Percentiles rank a stretch among this genome's conserved stretches.
These are phyloP conservation scores for Plestiodon gilberti DNA, from an alignment of 2,113 vertebrate species.

Conservation along the genomic window DNA sequence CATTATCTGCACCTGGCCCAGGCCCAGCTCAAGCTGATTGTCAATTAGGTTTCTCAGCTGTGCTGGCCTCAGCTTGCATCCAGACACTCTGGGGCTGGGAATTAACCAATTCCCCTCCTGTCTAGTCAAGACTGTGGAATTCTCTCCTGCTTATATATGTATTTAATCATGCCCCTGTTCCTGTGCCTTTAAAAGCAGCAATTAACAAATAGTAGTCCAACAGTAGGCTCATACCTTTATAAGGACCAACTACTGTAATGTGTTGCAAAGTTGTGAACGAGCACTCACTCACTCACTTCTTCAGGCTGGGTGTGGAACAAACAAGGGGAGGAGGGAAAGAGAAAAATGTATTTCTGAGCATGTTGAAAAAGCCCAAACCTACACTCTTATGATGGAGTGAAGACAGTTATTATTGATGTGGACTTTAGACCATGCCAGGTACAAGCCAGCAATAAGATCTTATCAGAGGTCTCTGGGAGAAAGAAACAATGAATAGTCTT, in stretches of 20 bases:
- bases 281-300: not conserved
- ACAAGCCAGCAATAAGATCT: not conserved
- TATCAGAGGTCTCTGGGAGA: not conserved
- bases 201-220: not conserved
- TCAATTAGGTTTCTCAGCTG: slow-evolving; percentile 17
- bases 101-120: slow-evolving; percentile 13
- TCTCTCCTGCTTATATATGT: not conserved
- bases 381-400: too few relatives aligned
- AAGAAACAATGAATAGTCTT: not conserved
- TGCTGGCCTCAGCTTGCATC: not conserved
- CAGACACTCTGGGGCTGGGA: not conserved
- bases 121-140: not conserved
- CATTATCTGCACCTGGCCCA: slow-evolving; percentile 11
- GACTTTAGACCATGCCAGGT: too few relatives aligned
- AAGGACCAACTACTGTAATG: not conserved
- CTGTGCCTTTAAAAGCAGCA: not conserved
- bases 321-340: too few relatives aligned
- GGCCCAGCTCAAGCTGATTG: slow-evolving; percentile 12
- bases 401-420: too few relatives aligned
- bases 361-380: too few relatives aligned
- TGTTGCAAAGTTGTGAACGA: not conserved
- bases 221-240: not conserved
- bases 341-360: too few relatives aligned
- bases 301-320: not conserved
- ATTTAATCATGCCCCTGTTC: not conserved